Conservation (phyloP, 2,113 vertebrate genomes). For the Cygnus atratus region DNA sequence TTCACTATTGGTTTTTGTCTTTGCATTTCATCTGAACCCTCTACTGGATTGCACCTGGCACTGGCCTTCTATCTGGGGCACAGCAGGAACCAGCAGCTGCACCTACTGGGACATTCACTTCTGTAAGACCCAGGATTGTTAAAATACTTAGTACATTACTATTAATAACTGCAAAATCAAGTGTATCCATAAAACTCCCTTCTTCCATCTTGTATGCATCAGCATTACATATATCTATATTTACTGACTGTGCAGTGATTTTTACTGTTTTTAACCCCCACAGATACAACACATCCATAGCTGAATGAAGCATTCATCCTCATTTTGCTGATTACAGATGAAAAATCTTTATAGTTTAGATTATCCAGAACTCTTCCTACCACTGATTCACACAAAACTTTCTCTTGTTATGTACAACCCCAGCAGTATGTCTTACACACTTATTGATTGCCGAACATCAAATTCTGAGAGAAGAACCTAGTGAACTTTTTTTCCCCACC, state of each 20-base stretch:
- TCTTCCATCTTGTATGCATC: background rate
- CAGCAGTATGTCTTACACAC: rapidly evolving
- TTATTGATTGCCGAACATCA: background rate
- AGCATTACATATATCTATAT: rapidly evolving
- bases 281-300: background rate
- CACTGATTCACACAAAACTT: background rate
- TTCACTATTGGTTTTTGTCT: background rate
- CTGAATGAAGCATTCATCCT: background rate
- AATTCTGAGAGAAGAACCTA: background rate
- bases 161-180: background rate
- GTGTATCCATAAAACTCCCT: rapidly evolving
- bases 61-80: background rate
- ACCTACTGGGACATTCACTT: rapidly evolving
- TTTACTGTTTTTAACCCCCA: background rate
- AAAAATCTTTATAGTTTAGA: rapidly evolving
- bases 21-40: background rate
- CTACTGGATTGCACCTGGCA: background rate
- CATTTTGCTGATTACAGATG: background rate
- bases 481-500: background rate
- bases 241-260: background rate
- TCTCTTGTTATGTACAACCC: rapidly evolving
- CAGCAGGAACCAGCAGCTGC: background rate
- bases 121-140: rapidly evolving
- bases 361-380: background rate
- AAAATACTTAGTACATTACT: background rate